Evolutionary conservation across 2,888 invertebrate species (phyloP).

Genomic region (Sepiola atlantica): DNA sequence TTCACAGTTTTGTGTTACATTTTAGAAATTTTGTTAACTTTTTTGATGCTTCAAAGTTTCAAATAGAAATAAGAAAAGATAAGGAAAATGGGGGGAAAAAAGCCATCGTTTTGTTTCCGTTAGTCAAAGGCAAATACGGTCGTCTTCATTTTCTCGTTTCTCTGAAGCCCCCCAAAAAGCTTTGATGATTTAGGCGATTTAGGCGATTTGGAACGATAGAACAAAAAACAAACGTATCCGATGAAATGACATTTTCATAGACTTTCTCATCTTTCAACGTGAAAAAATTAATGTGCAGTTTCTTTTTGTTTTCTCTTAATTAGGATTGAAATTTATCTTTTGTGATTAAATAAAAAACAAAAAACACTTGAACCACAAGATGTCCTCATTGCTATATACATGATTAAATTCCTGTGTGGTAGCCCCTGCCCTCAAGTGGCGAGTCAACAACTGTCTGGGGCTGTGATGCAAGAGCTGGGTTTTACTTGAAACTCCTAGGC

Average conservation of each 20-base stretch:
- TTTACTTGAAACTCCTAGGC: neutral
- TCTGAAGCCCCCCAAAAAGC: neutral
- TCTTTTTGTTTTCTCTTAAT: neutral
- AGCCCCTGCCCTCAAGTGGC: neutral
- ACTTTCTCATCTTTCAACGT: neutral
- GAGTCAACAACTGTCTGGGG: neutral
- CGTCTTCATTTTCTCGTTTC: neutral
- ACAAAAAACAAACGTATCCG: neutral
- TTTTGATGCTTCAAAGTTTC: neutral
- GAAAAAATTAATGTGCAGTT: neutral
- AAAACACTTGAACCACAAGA: neutral
- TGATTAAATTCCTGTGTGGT: neutral
- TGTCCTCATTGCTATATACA: neutral
- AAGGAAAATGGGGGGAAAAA: neutral
- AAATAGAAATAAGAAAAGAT: neutral
- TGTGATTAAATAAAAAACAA: neutral
- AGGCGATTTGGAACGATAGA: neutral
- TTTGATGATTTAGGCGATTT: neutral
- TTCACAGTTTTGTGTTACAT: neutral
- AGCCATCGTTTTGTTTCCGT: neutral
- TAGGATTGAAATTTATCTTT: neutral
- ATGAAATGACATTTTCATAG: neutral
- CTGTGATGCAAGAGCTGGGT: conserved; percentile 8
- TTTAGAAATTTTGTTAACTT: neutral
- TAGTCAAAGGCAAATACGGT: neutral